Conservation (phyloP, 2,888 invertebrate species). For the Drosophila mayaguana region DNA sequence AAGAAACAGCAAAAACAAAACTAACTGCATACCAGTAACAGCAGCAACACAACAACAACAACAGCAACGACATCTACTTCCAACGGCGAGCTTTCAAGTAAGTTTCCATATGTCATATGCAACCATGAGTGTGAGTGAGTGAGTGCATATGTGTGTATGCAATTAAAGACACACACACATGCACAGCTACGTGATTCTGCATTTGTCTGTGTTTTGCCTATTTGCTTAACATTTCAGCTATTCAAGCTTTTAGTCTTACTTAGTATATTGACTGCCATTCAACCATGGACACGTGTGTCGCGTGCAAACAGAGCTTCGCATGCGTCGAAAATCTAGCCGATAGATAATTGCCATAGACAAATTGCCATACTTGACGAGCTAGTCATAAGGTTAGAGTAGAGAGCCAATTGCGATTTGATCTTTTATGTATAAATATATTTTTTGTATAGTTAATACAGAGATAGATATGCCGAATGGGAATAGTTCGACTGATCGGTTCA, state of each 20-base stretch:
- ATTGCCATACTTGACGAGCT: background rate
- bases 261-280: constrained; percentile 40
- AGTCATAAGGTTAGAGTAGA: constrained; percentile 2
- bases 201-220: constrained; percentile 33
- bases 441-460: background rate
- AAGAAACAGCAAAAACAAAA: constrained; percentile 38
- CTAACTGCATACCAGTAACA: constrained; percentile 29
- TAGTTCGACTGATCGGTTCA: constrained; percentile 2
- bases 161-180: background rate
- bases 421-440: background rate
- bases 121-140: background rate
- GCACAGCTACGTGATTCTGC: background rate
- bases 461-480: background rate
- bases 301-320: constrained; percentile 48
- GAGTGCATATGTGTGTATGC: background rate
- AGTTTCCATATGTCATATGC: constrained; percentile 57
- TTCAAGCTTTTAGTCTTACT: constrained; percentile 48
- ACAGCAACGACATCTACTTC: constrained; percentile 14
- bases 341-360: constrained; percentile 6
- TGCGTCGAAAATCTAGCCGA: constrained; percentile 4
- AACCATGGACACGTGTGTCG: constrained; percentile 59
- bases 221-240: constrained; percentile 57
- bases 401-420: constrained; percentile 5
- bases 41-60: constrained; percentile 13
- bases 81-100: constrained; percentile 48